Conservation (phyloP, 2,113 vertebrate species). For the Chaetorhynchus papuensis region DNA sequence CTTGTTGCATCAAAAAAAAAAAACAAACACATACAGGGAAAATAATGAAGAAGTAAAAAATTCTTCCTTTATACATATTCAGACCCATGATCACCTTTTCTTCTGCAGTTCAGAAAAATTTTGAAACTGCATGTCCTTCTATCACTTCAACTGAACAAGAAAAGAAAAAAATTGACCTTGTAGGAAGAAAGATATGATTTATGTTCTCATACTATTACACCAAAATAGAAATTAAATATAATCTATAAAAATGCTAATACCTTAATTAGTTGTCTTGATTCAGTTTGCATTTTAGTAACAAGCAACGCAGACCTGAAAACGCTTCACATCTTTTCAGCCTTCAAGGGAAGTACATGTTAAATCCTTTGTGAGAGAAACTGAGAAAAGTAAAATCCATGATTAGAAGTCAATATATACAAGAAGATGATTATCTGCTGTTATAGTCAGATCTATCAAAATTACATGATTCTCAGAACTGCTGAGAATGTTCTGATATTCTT, state of each 20-base stretch:
- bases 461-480: background rate
- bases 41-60: background rate
- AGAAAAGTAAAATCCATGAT: background rate
- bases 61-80: background rate
- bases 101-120: background rate
- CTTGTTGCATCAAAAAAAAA: too few species aligned
- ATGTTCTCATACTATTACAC: background rate
- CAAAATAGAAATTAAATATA: background rate
- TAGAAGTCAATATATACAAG: background rate
- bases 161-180: background rate
- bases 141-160: background rate
- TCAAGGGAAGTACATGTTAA: background rate
- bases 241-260: background rate
- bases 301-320: background rate
- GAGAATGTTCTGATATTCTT: background rate
- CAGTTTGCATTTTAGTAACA: background rate
- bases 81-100: background rate
- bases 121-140: background rate
- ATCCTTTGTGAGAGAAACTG: background rate
- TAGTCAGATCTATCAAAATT: background rate
- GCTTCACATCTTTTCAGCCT: background rate
- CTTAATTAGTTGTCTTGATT: background rate
- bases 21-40: background rate
- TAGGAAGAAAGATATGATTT: background rate
- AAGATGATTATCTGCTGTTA: background rate